Evolutionary conservation across 2,797 vertebrate species (phyloP).

Genomic region (Squalus acanthias): DNA sequence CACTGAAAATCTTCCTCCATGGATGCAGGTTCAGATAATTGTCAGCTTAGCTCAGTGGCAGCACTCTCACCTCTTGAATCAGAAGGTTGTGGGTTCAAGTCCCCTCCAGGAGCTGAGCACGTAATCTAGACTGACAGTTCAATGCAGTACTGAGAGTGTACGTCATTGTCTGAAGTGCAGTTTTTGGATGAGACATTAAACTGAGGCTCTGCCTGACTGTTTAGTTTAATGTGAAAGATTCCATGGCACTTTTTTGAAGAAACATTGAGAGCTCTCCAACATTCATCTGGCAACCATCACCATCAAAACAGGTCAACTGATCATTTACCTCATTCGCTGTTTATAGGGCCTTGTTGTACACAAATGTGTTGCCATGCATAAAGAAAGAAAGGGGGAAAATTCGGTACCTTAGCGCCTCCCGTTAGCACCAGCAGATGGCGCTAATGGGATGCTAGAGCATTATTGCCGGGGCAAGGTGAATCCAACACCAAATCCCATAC

Average conservation of each 20-base stretch:
- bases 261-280: neutral
- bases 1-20: neutral
- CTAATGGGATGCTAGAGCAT: no score
- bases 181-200: neutral
- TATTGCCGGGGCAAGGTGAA: no score
- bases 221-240: neutral
- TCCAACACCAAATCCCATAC: no score
- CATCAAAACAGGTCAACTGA: neutral
- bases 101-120: neutral
- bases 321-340: neutral
- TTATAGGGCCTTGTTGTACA: neutral
- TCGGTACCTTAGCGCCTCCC: no score
- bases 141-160: neutral
- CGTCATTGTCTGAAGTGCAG: neutral
- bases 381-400: neutral
- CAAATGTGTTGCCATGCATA: neutral
- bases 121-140: neutral
- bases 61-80: neutral
- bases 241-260: neutral
- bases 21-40: neutral
- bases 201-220: neutral
- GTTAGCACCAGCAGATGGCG: no score
- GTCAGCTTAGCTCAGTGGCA: neutral
- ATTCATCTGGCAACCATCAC: neutral
- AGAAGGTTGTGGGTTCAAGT: neutral